phyloP scores from a whole-genome alignment of 2,113 vertebrate species.

The Tetrao urogallus region DNA sequence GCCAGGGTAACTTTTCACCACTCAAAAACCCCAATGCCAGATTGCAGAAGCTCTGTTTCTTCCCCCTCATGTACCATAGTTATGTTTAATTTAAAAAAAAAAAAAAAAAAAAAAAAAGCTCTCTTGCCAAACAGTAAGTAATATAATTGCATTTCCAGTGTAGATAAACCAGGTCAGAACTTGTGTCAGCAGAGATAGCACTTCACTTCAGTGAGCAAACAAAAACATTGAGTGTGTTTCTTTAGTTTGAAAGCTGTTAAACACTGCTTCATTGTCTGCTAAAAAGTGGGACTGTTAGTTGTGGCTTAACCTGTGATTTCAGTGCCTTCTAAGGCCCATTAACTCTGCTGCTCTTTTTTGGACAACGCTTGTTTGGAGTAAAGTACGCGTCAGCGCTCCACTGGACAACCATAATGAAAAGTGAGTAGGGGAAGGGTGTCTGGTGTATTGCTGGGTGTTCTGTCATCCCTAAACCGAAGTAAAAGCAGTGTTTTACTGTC shows the following conservation, averaged over 20 bases:
- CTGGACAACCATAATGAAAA: background rate
- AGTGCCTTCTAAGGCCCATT: background rate
- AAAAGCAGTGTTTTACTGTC: background rate
- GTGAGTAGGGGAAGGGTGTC: accelerated
- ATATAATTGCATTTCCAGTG: background rate
- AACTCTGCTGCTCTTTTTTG: background rate
- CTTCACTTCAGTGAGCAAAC: background rate
- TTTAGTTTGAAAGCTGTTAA: background rate
- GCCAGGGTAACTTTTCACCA: background rate
- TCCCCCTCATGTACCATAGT: background rate
- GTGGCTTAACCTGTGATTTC: background rate
- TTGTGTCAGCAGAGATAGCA: background rate
- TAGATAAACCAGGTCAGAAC: background rate
- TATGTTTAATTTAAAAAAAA: background rate
- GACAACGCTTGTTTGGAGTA: background rate
- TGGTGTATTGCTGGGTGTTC: accelerated
- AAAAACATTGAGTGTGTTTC: background rate
- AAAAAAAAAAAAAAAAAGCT: background rate
- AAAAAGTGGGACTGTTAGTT: background rate
- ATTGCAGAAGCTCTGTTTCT: background rate
- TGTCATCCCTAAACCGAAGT: background rate
- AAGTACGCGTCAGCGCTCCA: accelerated
- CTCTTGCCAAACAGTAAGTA: background rate
- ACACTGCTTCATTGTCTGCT: background rate
- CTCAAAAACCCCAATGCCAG: background rate